phyloP scores from a whole-genome alignment of 2,797 vertebrate genomes.

The Mormyrus proboscirostris region DNA sequence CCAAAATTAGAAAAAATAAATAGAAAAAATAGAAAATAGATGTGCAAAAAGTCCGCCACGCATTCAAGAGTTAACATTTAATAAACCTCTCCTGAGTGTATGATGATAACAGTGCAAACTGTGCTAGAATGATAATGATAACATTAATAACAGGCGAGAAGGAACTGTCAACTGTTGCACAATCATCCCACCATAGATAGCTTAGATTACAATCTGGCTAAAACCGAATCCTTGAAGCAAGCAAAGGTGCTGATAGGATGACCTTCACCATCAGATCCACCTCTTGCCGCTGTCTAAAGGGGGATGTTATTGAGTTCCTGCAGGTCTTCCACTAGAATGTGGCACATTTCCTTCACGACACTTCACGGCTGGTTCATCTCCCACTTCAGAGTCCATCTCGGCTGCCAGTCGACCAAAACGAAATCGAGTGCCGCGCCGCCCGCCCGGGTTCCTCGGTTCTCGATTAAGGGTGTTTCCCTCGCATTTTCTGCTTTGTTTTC shows the following conservation, averaged over 20 bases:
- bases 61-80: not conserved
- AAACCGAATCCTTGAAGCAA: not conserved
- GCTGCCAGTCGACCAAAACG: conserved; percentile 23
- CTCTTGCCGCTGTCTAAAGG: not conserved
- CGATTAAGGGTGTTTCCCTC: conserved; percentile 60
- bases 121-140: conserved; percentile 34
- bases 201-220: conserved; percentile 34
- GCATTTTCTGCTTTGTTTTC: conserved; percentile 67
- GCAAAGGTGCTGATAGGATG: not conserved
- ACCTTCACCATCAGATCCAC: not conserved
- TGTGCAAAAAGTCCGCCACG: not conserved
- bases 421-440: conserved; percentile 23
- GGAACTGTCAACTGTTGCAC: conserved; percentile 10
- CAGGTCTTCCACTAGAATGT: not conserved
- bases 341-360: not conserved
- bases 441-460: conserved; percentile 48
- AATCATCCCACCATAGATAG: conserved; percentile 2
- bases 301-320: not conserved
- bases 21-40: not conserved
- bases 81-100: not conserved
- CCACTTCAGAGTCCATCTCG: conserved; percentile 2
- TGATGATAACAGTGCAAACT: conserved; percentile 16
- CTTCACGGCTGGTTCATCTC: not conserved
- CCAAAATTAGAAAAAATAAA: not conserved
- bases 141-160: conserved; percentile 19